These are phyloP conservation scores for Hephaestus fuliginosus DNA, from an alignment of 2,797 vertebrate genomes.

Conservation along the genomic window DNA sequence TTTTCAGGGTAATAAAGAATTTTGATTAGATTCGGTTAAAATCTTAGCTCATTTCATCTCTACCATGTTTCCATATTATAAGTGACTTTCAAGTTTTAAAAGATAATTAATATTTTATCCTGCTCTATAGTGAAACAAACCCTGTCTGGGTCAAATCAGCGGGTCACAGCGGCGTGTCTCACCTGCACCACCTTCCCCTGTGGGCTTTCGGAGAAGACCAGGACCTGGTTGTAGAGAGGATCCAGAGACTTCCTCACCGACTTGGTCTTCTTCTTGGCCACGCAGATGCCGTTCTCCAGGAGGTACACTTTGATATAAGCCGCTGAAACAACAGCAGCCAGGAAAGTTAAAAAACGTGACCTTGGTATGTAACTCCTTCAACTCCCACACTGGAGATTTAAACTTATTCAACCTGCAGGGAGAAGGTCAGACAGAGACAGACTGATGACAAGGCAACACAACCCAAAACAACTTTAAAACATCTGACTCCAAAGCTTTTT, in stretches of 20 bases:
- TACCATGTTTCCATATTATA: too few relatives aligned
- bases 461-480: background rate
- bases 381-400: background rate
- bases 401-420: background rate
- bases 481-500: conserved; percentile 2
- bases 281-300: conserved; percentile 94
- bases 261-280: conserved; percentile 99
- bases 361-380: background rate
- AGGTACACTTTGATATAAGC: conserved; percentile 99
- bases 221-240: conserved; percentile 98
- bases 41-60: too few relatives aligned
- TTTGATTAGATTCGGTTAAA: too few relatives aligned
- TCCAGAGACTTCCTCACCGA: conserved; percentile 95
- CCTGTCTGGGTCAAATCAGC: background rate
- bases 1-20: too few relatives aligned
- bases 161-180: conserved; percentile 11
- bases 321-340: conserved; percentile 82
- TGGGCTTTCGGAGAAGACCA: conserved; percentile 95
- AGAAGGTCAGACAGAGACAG: background rate
- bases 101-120: too few relatives aligned
- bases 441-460: background rate
- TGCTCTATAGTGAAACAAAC: background rate
- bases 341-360: background rate
- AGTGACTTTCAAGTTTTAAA: too few relatives aligned
- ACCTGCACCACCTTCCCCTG: conserved; percentile 99